phyloP scores from a whole-genome alignment of 2,113 vertebrate species.

The Hystrix cristata region DNA sequence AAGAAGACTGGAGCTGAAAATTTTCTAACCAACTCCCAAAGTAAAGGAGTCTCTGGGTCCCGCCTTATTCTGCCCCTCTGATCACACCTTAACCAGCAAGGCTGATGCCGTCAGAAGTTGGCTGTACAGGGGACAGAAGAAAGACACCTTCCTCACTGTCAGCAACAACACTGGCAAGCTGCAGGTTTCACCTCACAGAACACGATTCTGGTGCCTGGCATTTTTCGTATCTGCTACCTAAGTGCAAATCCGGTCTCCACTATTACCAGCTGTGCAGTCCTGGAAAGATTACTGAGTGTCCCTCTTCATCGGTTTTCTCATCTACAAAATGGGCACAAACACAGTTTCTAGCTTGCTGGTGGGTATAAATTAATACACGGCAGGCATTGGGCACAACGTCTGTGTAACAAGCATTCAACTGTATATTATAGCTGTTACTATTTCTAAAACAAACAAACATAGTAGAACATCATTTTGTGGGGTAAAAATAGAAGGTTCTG shows the following conservation, averaged over 20 bases:
- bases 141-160: not conserved
- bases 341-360: not conserved
- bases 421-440: not conserved
- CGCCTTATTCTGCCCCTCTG: not conserved
- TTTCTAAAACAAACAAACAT: not conserved
- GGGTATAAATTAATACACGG: not conserved
- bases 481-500: not conserved
- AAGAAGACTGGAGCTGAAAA: constrained; percentile 16
- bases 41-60: not conserved
- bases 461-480: not conserved
- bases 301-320: not conserved
- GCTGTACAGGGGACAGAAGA: not conserved
- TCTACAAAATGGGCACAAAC: not conserved
- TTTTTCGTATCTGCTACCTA: not conserved
- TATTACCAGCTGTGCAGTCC: not conserved
- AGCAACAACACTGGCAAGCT: not conserved
- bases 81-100: not conserved
- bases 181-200: not conserved
- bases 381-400: not conserved
- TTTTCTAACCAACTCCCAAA: not conserved
- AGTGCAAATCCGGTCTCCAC: not conserved
- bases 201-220: not conserved
- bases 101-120: not conserved
- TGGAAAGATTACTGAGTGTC: not conserved
- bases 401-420: not conserved